Base-by-base conservation (phyloP, 1,140 invertebrate species). In the Drosophila simulans region DNA sequence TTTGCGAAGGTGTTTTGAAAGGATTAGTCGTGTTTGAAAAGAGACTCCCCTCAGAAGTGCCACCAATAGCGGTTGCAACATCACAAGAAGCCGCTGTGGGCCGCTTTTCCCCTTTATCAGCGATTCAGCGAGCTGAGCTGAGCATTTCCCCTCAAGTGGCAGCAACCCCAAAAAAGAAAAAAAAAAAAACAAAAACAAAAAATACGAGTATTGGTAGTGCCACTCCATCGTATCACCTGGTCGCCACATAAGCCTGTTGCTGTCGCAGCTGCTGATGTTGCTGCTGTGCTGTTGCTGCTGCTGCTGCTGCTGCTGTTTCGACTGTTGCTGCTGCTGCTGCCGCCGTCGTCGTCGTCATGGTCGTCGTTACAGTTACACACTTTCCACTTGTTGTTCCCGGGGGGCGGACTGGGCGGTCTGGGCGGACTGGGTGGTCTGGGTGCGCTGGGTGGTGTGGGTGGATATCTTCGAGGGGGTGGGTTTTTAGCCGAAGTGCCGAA, bases 331-430 rank as follows among this genome's bases (percentile, higher is more conserved):
- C 45, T 27, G 49, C 13, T 25, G 60, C 43, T 49, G 75, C n/a
- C 17, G 62, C 48, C 35, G 39, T n/a, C 31, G 54, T 1, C 34
- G 45, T 17, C 17, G 63, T 25, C 57, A 49, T 65, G 53, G 49
- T 65, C 59, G 55, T 42, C 55, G 72, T 75, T 75, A 75, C 72
- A 75, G 70, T 75, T 75, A 72, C 72, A 75, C 60, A 83, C 74
- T 88, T 82, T 85, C 83, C 82, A 86, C 82, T 86, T 86, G 82
- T 86, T 86, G 82, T 82, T 72, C 43, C 76, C 58, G 31, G 54
- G 34, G 5, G 7, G 20, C 12, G 15, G 40, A 42, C 7, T 42
- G 40, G 40, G 40, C 2, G 15, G 2, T 4, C 7, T 53, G 57
- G n/a, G 43, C 10, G 42, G 0, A 7, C 8, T 37, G 45, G 51